A percentile compares a stretch with the other conserved stretches of the same genome.
Conservation (phyloP, 2,888 invertebrate genomes). For the Catocala nupta region DNA sequence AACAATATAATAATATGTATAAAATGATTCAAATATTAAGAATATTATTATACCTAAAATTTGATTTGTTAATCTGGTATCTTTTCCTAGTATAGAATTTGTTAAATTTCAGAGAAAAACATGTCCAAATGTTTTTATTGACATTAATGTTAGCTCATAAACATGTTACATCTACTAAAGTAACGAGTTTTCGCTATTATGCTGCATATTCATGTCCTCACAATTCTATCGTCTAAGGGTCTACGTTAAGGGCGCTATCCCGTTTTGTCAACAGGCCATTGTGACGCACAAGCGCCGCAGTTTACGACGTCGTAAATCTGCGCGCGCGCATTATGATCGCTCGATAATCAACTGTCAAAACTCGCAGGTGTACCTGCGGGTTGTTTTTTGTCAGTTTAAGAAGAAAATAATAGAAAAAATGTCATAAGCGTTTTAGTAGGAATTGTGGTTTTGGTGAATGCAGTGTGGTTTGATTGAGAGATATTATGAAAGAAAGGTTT, state of each 20-base stretch:
- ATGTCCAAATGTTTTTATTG: no score
- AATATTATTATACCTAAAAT: no score
- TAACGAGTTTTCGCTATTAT: neutral
- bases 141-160: no score
- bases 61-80: no score
- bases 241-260: conserved; percentile 47
- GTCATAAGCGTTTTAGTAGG: conserved; percentile 36
- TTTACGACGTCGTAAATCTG: conserved; percentile 80
- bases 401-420: conserved; percentile 36
- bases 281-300: conserved; percentile 66
- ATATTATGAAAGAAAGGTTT: neutral
- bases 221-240: conserved; percentile 43
- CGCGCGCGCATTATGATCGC: conserved; percentile 67
- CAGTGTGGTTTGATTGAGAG: conserved; percentile 4
- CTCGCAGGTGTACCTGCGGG: conserved; percentile 58
- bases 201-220: conserved; percentile 41
- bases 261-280: conserved; percentile 62
- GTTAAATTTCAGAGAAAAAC: no score
- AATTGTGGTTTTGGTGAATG: conserved; percentile 26
- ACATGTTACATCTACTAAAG: no score
- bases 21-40: no score
- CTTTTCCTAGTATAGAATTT: no score
- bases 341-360: conserved; percentile 72
- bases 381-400: conserved; percentile 34
- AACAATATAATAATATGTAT: no score